Evolutionary conservation across 2,888 invertebrate genomes (phyloP).

Genomic region (Disparrhopalites patrizii): DNA sequence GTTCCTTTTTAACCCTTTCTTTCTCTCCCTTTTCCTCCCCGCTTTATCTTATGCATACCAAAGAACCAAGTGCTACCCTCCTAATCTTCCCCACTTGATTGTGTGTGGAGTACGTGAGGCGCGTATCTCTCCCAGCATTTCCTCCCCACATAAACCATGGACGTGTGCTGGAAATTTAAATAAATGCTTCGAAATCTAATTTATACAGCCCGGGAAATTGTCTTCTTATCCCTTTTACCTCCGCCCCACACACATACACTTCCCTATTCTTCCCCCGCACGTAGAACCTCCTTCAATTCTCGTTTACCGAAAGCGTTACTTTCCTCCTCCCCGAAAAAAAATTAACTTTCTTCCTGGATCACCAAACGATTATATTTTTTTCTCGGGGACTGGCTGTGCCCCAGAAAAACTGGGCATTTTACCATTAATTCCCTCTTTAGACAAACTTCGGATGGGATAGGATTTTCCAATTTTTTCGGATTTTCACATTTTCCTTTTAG

Average conservation of each 20-base stretch:
- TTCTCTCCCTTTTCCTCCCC: neutral
- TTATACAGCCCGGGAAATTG: neutral
- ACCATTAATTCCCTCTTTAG: too few species aligned
- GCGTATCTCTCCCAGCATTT: neutral
- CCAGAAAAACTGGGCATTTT: too few species aligned
- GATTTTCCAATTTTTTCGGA: too few species aligned
- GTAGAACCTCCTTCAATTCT: too few species aligned
- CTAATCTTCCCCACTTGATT: neutral
- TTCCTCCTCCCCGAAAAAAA: too few species aligned
- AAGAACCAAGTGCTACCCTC: too few species aligned
- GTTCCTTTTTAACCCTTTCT: neutral
- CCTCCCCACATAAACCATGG: slow-evolving; percentile 20
- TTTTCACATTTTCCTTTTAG: too few species aligned
- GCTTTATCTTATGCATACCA: neutral
- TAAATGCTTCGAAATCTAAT: neutral
- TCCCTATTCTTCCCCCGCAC: neutral
- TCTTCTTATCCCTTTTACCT: neutral
- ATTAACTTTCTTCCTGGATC: too few species aligned
- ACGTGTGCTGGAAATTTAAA: slow-evolving; percentile 17
- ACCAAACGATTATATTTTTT: too few species aligned
- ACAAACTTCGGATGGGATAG: too few species aligned
- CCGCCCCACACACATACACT: neutral
- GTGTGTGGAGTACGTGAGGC: neutral
- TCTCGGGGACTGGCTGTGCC: too few species aligned
- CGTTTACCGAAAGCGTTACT: too few species aligned